A percentile compares a stretch with the other conserved stretches of the same genome.
phyloP scores from a whole-genome alignment of 2,113 vertebrate genomes.

The Anas platyrhynchos region DNA sequence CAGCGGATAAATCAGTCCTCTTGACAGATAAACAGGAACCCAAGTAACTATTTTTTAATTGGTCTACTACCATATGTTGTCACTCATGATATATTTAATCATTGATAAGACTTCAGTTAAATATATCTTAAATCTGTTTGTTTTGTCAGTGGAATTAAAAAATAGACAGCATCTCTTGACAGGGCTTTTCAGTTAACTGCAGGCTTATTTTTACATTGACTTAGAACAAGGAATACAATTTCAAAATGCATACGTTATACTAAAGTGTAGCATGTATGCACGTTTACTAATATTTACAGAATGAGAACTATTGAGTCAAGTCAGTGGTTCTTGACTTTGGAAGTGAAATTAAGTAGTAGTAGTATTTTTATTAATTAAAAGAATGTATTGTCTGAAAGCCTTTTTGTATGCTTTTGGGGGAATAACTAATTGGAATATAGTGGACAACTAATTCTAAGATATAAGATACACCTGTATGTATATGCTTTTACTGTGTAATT shows the following conservation, averaged over 20 bases:
- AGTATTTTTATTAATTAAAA: neutral
- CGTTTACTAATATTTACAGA: neutral
- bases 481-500: neutral
- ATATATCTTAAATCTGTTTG: conserved; percentile 30
- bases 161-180: neutral
- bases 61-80: conserved; percentile 14
- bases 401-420: neutral
- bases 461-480: neutral
- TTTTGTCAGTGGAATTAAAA: neutral
- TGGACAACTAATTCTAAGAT: neutral
- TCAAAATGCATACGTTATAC: neutral
- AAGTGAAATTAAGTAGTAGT: neutral
- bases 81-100: conserved; percentile 48
- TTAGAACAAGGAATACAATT: neutral
- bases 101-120: conserved; percentile 57
- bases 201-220: neutral
- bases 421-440: neutral
- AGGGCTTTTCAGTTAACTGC: neutral
- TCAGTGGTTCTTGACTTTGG: neutral
- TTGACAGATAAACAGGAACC: conserved; percentile 54
- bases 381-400: neutral
- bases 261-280: neutral
- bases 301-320: neutral
- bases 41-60: conserved; percentile 55
- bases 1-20: conserved; percentile 53